Base-by-base conservation (phyloP, 2,888 invertebrate genomes). In the Cerastis rubricosa region DNA sequence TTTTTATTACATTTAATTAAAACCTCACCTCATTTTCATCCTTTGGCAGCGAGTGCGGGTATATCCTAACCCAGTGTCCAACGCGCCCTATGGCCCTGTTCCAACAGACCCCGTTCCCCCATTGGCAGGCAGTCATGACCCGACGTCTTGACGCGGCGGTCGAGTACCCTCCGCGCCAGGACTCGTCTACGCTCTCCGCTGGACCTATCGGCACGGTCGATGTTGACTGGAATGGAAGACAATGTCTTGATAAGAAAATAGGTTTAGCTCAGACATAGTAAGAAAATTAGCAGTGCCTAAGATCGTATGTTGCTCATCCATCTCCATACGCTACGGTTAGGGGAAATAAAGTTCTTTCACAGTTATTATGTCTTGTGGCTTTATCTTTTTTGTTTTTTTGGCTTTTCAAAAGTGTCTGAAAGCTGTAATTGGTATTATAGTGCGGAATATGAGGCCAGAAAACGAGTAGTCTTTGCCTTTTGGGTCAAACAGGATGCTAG, bases 11-110 rank as follows among this genome's bases (percentile, higher is more conserved):
- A 11, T 47, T 19, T n/a, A 8, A 25, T 22, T 12, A 25, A 7
- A 59, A 54, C 5, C 35, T 71, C 22, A 95, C 96, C 89, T 94
- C 94, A 72, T 96, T 78, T 25, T 80, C 94, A 43, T 94, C 93
- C 19, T 89, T 89, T 1, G 95, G 94, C 72, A 95, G 83, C 0
- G 91, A 90, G 78, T 96, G 96, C 0, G 98, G 98, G 94, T 98
- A 98, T 78, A 98, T 97, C 83, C 98, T 95, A 64, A 98, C 97
- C 98, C 98, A 98, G 61, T 98, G 98, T 0, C 98, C 98, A 80
- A 98, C 98, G 25, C 96, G 95, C 1, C 97, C 95, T 11, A 97
- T 97, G 0, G 98, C 97, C 59, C 96, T 94, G 86, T 97, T 97
- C 98, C 98, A 98, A 85, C 98, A 97, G 75, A 97, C 97, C 4